Conservation (phyloP, 2,113 vertebrate species). For the Epinephelus lanceolatus region DNA sequence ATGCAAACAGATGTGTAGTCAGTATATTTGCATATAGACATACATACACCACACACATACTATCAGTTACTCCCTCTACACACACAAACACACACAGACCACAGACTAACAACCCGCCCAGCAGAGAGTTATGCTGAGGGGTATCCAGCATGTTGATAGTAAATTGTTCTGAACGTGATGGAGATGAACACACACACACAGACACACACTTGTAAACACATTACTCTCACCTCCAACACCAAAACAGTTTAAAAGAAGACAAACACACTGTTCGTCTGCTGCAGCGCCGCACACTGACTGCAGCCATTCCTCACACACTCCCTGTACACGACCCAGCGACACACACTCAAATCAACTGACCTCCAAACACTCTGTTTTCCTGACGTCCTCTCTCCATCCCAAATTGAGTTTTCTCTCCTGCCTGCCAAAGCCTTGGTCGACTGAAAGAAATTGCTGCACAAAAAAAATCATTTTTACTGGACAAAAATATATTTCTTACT, state of each 20-base stretch:
- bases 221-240: slow-evolving; percentile 43
- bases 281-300: neutral
- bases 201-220: slow-evolving; percentile 29
- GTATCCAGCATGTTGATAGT: slow-evolving; percentile 18
- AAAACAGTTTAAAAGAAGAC: slow-evolving; percentile 51
- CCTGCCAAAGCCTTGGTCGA: neutral
- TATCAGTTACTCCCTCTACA: neutral
- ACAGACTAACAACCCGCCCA: neutral
- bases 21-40: too few species aligned
- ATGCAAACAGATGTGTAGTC: slow-evolving; percentile 13
- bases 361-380: slow-evolving; percentile 43
- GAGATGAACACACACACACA: slow-evolving; percentile 21
- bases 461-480: neutral
- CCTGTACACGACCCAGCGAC: neutral
- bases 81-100: slow-evolving; percentile 17
- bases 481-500: neutral
- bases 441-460: slow-evolving; percentile 22
- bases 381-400: neutral
- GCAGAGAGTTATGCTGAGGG: slow-evolving; percentile 20
- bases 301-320: slow-evolving; percentile 49
- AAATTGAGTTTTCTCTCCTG: slow-evolving; percentile 52
- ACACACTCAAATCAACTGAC: slow-evolving; percentile 38
- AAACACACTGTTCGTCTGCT: slow-evolving; percentile 11
- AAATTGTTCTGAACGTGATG: slow-evolving; percentile 26
- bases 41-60: neutral